phyloP scores from a whole-genome alignment of 1,140 invertebrate species.

The Spodoptera litura region DNA sequence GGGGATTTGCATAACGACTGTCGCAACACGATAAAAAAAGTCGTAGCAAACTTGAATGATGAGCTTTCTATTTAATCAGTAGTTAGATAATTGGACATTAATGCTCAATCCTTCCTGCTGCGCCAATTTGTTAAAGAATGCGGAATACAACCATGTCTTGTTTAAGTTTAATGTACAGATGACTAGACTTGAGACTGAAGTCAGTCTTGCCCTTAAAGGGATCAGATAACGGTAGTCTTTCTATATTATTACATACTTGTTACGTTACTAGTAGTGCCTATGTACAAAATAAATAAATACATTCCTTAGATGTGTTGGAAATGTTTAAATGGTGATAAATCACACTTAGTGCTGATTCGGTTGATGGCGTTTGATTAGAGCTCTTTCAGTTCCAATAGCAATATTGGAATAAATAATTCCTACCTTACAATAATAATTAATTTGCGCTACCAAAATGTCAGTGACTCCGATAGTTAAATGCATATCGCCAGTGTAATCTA shows the following conservation, averaged over 20 bases:
- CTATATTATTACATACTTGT: too few relatives aligned
- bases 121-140: slow-evolving; percentile 19
- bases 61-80: slow-evolving; percentile 39
- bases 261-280: too few relatives aligned
- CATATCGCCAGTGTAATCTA: neutral
- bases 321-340: too few relatives aligned
- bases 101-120: slow-evolving; percentile 1
- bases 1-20: slow-evolving; percentile 43
- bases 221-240: neutral
- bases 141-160: neutral
- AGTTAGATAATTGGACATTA: slow-evolving; percentile 30
- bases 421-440: too few relatives aligned
- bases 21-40: slow-evolving; percentile 32
- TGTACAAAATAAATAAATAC: too few relatives aligned
- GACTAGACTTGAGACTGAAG: too few relatives aligned
- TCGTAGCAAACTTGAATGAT: slow-evolving; percentile 1
- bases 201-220: slow-evolving; percentile 1
- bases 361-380: too few relatives aligned
- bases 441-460: neutral
- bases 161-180: neutral
- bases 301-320: too few relatives aligned
- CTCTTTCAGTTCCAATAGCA: too few relatives aligned
- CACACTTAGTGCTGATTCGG: too few relatives aligned
- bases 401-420: too few relatives aligned
- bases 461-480: neutral